These are phyloP conservation scores for Neogobius melanostomus DNA, from an alignment of 2,113 vertebrate species.

Conservation along the genomic window DNA sequence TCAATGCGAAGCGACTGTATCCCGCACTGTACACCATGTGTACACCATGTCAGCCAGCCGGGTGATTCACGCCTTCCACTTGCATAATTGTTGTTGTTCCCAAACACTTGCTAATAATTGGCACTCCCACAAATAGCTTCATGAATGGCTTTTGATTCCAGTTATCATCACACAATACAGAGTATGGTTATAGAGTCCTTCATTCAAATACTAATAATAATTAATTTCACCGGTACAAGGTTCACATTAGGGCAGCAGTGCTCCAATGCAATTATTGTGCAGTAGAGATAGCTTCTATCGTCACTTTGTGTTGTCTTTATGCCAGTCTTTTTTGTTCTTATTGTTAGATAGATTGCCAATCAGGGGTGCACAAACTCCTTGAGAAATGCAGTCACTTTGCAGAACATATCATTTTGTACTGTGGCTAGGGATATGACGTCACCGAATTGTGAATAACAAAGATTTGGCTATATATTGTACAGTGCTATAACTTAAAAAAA, in stretches of 20 bases:
- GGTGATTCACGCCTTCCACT: slow-evolving; percentile 37
- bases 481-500: too few relatives aligned
- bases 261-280: slow-evolving; percentile 11
- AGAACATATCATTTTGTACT: too few relatives aligned
- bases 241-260: slow-evolving; percentile 14
- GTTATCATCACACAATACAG: slow-evolving; percentile 10
- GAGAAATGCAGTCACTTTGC: too few relatives aligned
- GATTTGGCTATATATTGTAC: too few relatives aligned
- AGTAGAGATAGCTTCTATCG: background rate
- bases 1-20: slow-evolving; percentile 10
- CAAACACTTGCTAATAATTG: slow-evolving; percentile 21
- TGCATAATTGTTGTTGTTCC: slow-evolving; percentile 10
- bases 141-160: slow-evolving; percentile 23
- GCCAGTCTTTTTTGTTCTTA: background rate
- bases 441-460: too few relatives aligned
- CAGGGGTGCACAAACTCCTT: background rate
- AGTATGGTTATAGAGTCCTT: slow-evolving; percentile 10
- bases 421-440: too few relatives aligned
- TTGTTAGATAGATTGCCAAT: background rate
- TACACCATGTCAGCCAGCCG: slow-evolving; percentile 6
- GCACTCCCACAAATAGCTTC: slow-evolving; percentile 22
- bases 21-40: slow-evolving; percentile 8
- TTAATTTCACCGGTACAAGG: slow-evolving; percentile 13
- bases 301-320: slow-evolving; percentile 2
- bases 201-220: slow-evolving; percentile 35